These are phyloP conservation scores for Campoletis raptor DNA, from an alignment of 2,888 invertebrate genomes.

Conservation along the genomic window DNA sequence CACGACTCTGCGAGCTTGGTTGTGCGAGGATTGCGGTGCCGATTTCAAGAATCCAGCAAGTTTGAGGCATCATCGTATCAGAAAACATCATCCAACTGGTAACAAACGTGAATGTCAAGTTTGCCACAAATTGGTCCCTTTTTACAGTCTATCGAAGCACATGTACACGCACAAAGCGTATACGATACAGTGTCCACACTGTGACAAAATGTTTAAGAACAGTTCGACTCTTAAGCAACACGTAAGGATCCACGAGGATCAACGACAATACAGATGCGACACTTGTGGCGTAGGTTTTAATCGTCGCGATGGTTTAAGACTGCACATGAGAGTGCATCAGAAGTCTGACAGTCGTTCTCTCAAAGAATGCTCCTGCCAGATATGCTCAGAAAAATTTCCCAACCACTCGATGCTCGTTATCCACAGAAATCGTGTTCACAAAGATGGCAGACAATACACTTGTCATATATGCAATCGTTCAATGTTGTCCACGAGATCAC, in stretches of 20 bases:
- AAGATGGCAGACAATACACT: constrained; percentile 82
- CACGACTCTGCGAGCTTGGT: constrained; percentile 80
- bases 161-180: constrained; percentile 84
- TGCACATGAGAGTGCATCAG: constrained; percentile 83
- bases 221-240: constrained; percentile 83
- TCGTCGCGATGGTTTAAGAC: constrained; percentile 81
- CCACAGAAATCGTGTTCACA: constrained; percentile 82
- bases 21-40: constrained; percentile 83
- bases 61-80: constrained; percentile 81
- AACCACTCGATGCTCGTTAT: constrained; percentile 83
- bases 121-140: constrained; percentile 82
- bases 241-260: constrained; percentile 83
- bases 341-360: constrained; percentile 82
- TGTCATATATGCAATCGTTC: constrained; percentile 83
- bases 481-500: constrained; percentile 82
- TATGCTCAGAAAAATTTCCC: constrained; percentile 83
- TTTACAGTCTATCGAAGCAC: constrained; percentile 83
- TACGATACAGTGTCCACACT: constrained; percentile 82
- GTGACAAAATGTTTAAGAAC: constrained; percentile 84
- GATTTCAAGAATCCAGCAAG: constrained; percentile 84
- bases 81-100: constrained; percentile 82
- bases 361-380: constrained; percentile 83
- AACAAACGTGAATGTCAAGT: constrained; percentile 82
- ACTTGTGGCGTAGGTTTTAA: constrained; percentile 84
- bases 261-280: constrained; percentile 82